These are phyloP conservation scores for Campodea augens DNA, from an alignment of 1,140 invertebrate genomes.

Conservation along the genomic window DNA sequence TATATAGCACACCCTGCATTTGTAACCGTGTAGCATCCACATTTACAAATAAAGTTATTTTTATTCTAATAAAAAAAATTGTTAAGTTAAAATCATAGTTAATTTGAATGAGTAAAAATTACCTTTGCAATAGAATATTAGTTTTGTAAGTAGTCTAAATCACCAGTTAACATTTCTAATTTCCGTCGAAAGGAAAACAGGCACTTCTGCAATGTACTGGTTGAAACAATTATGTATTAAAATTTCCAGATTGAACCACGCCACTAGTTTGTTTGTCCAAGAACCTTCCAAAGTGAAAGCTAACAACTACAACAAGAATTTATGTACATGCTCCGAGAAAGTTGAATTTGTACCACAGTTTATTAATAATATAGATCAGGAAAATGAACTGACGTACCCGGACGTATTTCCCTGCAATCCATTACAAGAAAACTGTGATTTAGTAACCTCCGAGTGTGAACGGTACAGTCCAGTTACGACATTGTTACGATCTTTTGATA, in stretches of 20 bases:
- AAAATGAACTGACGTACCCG: neutral
- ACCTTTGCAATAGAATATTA: too few species aligned
- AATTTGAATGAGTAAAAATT: too few species aligned
- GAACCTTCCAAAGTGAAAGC: neutral
- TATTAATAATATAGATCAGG: too few species aligned
- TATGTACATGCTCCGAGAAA: neutral
- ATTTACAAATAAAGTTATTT: too few species aligned
- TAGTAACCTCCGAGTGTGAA: conserved; percentile 2
- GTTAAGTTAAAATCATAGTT: too few species aligned
- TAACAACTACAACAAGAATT: neutral
- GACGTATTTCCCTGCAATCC: conserved; percentile 7
- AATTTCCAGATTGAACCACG: neutral
- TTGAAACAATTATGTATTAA: neutral
- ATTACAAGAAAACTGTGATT: conserved; percentile 6
- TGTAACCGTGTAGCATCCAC: too few species aligned
- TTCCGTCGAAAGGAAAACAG: too few species aligned
- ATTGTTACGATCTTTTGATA: conserved; percentile 9
- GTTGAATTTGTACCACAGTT: neutral
- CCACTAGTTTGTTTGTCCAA: neutral
- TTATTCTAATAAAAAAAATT: too few species aligned
- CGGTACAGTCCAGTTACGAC: neutral
- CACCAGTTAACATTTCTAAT: too few species aligned
- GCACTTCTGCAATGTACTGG: too few species aligned
- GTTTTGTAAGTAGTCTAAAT: too few species aligned
- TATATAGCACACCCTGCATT: too few species aligned